Base-by-base conservation (phyloP, 2,888 invertebrate genomes). In the Timema podura region DNA sequence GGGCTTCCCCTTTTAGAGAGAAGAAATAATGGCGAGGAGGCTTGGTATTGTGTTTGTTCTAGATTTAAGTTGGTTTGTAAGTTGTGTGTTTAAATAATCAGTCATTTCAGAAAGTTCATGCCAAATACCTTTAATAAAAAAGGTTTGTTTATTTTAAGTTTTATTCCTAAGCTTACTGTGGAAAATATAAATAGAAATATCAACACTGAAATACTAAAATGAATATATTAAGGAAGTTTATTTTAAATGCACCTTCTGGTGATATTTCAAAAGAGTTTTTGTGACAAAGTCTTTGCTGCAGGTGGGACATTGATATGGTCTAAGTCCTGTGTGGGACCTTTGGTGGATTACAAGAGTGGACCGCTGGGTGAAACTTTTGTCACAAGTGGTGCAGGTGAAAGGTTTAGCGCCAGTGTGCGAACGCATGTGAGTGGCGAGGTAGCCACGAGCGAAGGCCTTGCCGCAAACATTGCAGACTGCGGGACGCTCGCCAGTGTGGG, bases 321-420 rank as follows among this genome's bases (percentile, higher is more conserved):
- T 49, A 10, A 51, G 75, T 48, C 11, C 77, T 78, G 70, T 79
- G 78, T 6, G 72, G 76, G 54, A 76, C 75, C 81, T 77, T 5
- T 80, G 79, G 74, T 81, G 81, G 3, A 81, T 81, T 48, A 81
- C 81, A 11, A 81, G 77, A 0, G 81, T 81, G 7, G 81, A 81
- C 6, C 81, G 81, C 65, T 80, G 80, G 0, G 80, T 74, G 71
- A 80, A 81, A 48, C 76, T 73, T 70, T 78, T 77, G 30, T 77
- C 77, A 68, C 80, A 80, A 13, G 77, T 76, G 45, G 75, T 70
- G 51, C 81, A 80, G 16, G 74, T 72, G 67, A 80, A 75, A 2
- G 80, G 71, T 6, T 67, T 61, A 16, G 67, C 71, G 5, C 71
- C 71, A n/a, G 69, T 79, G 72, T 83, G 83, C 15, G 73, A 76